Percentiles rank a stretch among this genome's conserved stretches.
phyloP scores from a whole-genome alignment of 2,797 vertebrate genomes.

The Syndactyla subalaris region DNA sequence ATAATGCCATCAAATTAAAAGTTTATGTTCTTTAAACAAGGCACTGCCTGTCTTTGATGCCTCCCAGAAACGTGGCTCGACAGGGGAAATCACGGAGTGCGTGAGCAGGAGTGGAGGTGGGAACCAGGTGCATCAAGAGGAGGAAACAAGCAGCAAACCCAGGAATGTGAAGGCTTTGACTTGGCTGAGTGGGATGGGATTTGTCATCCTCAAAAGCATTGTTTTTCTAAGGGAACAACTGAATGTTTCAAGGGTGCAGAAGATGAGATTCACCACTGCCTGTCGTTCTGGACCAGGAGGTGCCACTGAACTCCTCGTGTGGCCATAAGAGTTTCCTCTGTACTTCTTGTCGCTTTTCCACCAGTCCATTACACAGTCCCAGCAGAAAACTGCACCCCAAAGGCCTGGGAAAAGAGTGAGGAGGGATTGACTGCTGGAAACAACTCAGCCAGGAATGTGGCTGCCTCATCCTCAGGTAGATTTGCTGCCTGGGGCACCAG shows the following conservation, averaged over 20 bases:
- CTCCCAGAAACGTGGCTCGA: not conserved
- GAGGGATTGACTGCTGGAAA: not conserved
- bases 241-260: not conserved
- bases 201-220: conserved; percentile 30
- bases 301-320: not conserved
- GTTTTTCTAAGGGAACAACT: not conserved
- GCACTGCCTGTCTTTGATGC: not conserved
- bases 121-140: not conserved
- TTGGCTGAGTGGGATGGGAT: conserved; percentile 33
- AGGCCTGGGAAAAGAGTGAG: not conserved
- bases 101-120: conserved; percentile 23
- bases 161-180: not conserved
- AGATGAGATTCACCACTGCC: not conserved
- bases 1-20: conserved; percentile 9
- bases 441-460: accelerated
- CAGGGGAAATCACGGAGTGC: not conserved
- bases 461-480: not conserved
- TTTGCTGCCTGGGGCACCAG: not conserved
- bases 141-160: conserved; percentile 23
- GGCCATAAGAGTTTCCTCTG: not conserved
- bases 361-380: not conserved
- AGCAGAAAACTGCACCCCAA: not conserved
- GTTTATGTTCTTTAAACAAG: not conserved
- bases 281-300: not conserved
- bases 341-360: not conserved